Evolutionary conservation across 2,888 invertebrate genomes (phyloP), one percentile per base, ranked within the genome.

Genomic region (Cosmia pyralina): DNA sequence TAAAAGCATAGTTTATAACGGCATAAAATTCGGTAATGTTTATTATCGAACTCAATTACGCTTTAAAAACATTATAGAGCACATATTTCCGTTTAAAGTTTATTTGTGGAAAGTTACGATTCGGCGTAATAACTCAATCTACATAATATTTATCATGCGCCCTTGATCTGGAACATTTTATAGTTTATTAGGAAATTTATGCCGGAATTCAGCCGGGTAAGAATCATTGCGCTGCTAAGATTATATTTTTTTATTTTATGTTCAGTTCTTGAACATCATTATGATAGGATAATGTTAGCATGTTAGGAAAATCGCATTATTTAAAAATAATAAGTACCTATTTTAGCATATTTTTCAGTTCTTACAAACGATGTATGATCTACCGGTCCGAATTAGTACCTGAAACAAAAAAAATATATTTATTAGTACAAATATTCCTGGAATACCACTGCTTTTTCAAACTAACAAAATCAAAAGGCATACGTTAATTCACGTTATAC

Each of bases 121-220:
- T 71, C 69, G 11, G 19, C 8, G 72, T 79, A 78, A 82, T 75
- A 83, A 75, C 71, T 76, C 81, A 78, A 84, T 84, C 75, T 85
- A 71, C 72, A 76, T 83, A 80, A 76, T 83, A 80, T 76, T 76
- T 75, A 71, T 66, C 52, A 55, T 53, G 48, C 57, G 62, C 59
- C 64, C 59, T 77, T 79, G 72, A 73, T 77, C 77, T 72, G 50
- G n/a, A 41, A 70, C 22, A 73, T 81, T 85, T 84, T 82, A 85
- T 82, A 83, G 83, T 86, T 85, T 87, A 87, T 84, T 83, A 83
- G 77, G 77, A 72, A 81, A 82, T 82, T 84, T 81, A 84, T 75
- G 67, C 52, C 69, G 60, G 64, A 62, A 67, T 67, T 62, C 58
- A 63, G 64, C 46, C 41, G 41, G 50, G 28, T 58, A 71, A 80